Percentiles rank a stretch among this genome's conserved stretches.
These are phyloP conservation scores for Drosophila mimetica DNA, from an alignment of 2,888 invertebrate species.

Conservation along the genomic window DNA sequence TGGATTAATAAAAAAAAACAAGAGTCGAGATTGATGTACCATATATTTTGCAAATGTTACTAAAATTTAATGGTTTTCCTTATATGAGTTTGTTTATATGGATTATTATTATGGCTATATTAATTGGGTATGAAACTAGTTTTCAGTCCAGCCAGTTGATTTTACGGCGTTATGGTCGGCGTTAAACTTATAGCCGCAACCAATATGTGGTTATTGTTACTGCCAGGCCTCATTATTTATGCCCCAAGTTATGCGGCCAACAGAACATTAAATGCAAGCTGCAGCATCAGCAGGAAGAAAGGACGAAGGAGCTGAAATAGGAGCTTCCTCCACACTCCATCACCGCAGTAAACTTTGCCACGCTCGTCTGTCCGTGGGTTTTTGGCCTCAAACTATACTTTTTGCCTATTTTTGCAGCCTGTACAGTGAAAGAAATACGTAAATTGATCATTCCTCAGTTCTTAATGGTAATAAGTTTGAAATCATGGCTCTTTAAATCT, in stretches of 20 bases:
- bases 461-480: too few species aligned
- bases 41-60: too few species aligned
- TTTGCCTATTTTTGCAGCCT: slow-evolving; percentile 29
- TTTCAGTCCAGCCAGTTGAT: neutral
- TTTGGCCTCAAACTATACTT: slow-evolving; percentile 19
- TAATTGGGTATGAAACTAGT: neutral
- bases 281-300: slow-evolving; percentile 39
- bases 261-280: slow-evolving; percentile 73
- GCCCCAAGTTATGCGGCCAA: slow-evolving; percentile 72
- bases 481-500: neutral
- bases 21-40: too few species aligned
- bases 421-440: neutral
- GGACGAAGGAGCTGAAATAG: slow-evolving; percentile 22
- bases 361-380: slow-evolving; percentile 50
- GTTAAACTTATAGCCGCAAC: slow-evolving; percentile 26
- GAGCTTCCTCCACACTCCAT: slow-evolving; percentile 18
- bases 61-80: too few species aligned
- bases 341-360: slow-evolving; percentile 72
- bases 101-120: neutral
- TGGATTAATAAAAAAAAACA: too few species aligned
- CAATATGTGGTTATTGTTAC: slow-evolving; percentile 56
- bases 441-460: too few species aligned
- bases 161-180: slow-evolving; percentile 2
- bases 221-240: slow-evolving; percentile 70
- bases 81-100: neutral